Base-by-base conservation (phyloP, 2,797 vertebrate genomes). In the Platalea minor region DNA sequence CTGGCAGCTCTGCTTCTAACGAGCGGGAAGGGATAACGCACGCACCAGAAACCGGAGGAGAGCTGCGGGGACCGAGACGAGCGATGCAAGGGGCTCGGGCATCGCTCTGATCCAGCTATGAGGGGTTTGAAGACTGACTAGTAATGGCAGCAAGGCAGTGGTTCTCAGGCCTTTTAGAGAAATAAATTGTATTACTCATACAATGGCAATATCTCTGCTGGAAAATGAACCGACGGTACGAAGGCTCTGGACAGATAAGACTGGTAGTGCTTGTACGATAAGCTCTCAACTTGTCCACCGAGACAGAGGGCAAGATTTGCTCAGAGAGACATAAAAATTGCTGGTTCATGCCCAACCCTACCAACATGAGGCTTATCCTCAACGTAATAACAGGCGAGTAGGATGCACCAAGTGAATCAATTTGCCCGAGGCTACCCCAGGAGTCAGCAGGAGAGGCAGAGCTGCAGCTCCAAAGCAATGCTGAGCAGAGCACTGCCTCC, bases 81-180 rank as follows among this genome's bases (percentile, higher is more conserved):
- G 43, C 2, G 1, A 43, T 10, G 43, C 45, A 13, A 17, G 5
- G 51, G 31, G 23, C 76, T 65, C 15, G 3, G 24, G 11, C 29
- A 17, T 20, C 7, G 2, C 7, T 11, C 37, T 37, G 60, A 43
- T 3, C 8, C 54, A 21, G 15, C 7, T 18, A 12, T 1, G 10
- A 39, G 46, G 46, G 19, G 11, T n/a, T 3, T 46, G 6, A 53
- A 53, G 46, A 16, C 25, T 20, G 60, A 45, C 5, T 31, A 29
- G 9, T 8, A 19, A 25, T 1, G 5, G 48, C 20, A 21, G 39
- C 50, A 17, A 46, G 39, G 54, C n/a, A 17, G 64, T 0, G 17
- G 14, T 25, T 41, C 39, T 5, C n/a, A 39, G 31, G 39, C 39
- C 39, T 46, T 35, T 33, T 10, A 21, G 48, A 39, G 45, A 74